These are phyloP conservation scores for Hylaeus anthracinus DNA, from an alignment of 1,140 invertebrate species.

Conservation along the genomic window DNA sequence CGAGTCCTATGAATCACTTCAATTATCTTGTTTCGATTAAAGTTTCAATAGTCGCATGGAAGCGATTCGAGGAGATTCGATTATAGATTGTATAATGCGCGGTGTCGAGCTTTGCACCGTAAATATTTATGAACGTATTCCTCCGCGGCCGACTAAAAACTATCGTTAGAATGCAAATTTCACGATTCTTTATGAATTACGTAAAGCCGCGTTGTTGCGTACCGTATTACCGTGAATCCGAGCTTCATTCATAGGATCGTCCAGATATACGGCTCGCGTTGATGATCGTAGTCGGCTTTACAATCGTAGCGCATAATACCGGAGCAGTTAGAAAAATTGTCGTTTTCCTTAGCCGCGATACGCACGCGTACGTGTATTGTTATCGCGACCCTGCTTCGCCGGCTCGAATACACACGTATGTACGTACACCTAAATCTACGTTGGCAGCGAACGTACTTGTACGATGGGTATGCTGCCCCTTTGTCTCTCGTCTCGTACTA, in stretches of 20 bases:
- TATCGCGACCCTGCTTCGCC: too few species aligned
- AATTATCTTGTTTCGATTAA: too few species aligned
- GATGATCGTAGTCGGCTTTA: constrained; percentile 34
- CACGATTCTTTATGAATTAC: constrained; percentile 42
- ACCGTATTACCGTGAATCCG: constrained; percentile 35
- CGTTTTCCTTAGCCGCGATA: constrained; percentile 28
- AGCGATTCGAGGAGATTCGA: too few species aligned
- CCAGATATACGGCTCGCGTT: constrained; percentile 48
- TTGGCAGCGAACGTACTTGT: too few species aligned
- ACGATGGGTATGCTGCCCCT: too few species aligned
- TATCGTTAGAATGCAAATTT: constrained; percentile 30
- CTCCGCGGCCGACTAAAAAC: neutral
- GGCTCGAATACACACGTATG: neutral
- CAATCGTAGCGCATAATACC: constrained; percentile 44
- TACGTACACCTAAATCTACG: neutral
- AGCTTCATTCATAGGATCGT: constrained; percentile 61
- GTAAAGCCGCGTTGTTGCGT: constrained; percentile 37
- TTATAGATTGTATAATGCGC: neutral
- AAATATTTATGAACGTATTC: neutral
- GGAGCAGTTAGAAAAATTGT: constrained; percentile 49
- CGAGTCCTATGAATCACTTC: too few species aligned
- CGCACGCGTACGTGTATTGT: neutral
- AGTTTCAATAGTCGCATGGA: too few species aligned
- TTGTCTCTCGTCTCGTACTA: too few species aligned
- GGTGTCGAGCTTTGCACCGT: neutral